Conservation (phyloP, 2,888 invertebrate genomes). For the Caenorhabditis japonica region DNA sequence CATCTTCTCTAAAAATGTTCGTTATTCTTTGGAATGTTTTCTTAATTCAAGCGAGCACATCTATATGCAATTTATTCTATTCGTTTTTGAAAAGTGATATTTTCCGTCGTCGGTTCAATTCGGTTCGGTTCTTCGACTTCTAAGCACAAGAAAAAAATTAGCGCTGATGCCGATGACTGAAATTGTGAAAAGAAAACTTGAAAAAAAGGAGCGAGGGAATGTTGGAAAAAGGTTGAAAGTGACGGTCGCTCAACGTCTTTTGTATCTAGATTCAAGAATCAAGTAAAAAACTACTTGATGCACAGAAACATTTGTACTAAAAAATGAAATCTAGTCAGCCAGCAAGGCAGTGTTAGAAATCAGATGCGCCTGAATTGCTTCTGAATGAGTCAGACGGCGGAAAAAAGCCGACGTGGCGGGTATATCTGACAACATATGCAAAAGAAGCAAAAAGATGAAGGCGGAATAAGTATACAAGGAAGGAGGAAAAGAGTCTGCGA, state of each 20-base stretch:
- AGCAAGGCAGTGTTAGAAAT: conserved; percentile 33
- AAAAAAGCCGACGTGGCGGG: conserved; percentile 26
- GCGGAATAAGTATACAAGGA: conserved; percentile 29
- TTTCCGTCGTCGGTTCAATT: conserved; percentile 26
- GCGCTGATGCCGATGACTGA: no score
- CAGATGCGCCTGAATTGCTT: conserved; percentile 47
- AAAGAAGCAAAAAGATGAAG: no score
- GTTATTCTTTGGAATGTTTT: conserved; percentile 34
- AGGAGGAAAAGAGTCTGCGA: conserved; percentile 20
- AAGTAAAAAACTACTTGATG: no score
- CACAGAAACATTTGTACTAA: conserved; percentile 32
- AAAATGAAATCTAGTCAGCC: conserved; percentile 30
- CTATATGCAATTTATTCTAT: conserved; percentile 38
- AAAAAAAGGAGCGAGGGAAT: not conserved
- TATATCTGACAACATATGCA: conserved; percentile 24
- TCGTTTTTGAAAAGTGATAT: conserved; percentile 49
- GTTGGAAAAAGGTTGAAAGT: not conserved
- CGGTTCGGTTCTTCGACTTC: no score
- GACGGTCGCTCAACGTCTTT: no score
- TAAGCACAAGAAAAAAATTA: no score
- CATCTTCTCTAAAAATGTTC: conserved; percentile 17
- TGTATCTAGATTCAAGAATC: no score
- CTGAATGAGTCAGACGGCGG: conserved; percentile 35
- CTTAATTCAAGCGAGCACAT: conserved; percentile 41
- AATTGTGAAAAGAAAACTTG: no score